phyloP scores from a whole-genome alignment of 2,888 invertebrate species.

The Falcaria lacertinaria region DNA sequence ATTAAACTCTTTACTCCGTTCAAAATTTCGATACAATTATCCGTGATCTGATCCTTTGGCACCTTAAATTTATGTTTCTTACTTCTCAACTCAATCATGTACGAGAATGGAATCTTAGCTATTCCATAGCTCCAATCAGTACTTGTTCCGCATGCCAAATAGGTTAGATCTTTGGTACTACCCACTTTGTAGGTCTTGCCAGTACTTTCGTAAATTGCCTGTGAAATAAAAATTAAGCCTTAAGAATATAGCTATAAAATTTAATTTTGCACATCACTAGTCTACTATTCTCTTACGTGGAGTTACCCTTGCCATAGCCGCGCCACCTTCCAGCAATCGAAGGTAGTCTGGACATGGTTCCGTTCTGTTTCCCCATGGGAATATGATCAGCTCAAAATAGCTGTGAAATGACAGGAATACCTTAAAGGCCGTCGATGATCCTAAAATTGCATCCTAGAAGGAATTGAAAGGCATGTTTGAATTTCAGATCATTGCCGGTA shows the following conservation, averaged over 20 bases:
- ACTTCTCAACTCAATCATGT: constrained; percentile 65
- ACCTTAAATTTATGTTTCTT: constrained; percentile 54
- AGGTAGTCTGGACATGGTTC: constrained; percentile 66
- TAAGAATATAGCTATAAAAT: background rate
- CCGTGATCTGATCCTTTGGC: constrained; percentile 58
- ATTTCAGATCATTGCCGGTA: background rate
- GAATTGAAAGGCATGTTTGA: background rate
- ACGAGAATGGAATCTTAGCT: constrained; percentile 67
- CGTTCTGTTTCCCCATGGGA: constrained; percentile 64
- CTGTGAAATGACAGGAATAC: constrained; percentile 71
- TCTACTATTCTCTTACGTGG: constrained; percentile 28
- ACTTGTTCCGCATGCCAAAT: constrained; percentile 66
- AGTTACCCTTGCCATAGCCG: constrained; percentile 65
- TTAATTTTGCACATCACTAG: constrained; percentile 5
- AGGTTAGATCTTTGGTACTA: constrained; percentile 65
- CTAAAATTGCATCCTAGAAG: constrained; percentile 60
- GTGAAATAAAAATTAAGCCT: constrained; percentile 16
- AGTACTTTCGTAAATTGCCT: constrained; percentile 61
- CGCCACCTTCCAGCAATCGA: constrained; percentile 55
- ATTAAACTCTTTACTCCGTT: constrained; percentile 54
- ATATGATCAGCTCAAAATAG: constrained; percentile 67
- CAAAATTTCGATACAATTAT: constrained; percentile 58
- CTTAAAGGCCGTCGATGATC: constrained; percentile 52
- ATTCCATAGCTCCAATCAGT: constrained; percentile 68
- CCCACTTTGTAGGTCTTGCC: constrained; percentile 68